Conservation (phyloP, 2,888 invertebrate species). For the Hermodice carunculata region DNA sequence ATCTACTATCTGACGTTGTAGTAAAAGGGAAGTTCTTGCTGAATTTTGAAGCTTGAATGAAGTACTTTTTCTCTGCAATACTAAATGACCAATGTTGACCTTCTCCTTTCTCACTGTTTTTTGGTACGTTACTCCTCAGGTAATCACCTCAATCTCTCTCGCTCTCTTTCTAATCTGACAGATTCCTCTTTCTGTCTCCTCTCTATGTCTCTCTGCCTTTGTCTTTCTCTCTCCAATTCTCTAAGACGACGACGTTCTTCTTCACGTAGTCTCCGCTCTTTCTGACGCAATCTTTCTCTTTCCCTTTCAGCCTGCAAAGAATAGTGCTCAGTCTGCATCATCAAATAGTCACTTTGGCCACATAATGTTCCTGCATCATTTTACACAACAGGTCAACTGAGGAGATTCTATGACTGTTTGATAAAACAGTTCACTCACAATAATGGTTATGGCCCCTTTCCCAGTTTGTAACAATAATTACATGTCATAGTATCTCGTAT, state of each 20-base stretch:
- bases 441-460: no score
- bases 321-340: not conserved
- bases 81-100: not conserved
- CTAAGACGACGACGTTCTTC: constrained; percentile 82
- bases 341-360: not conserved
- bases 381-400: no score
- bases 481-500: no score
- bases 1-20: no score
- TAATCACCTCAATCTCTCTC: constrained; percentile 57
- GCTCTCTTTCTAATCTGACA: constrained; percentile 78
- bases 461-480: no score
- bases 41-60: no score
- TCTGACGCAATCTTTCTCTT: constrained; percentile 79
- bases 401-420: no score
- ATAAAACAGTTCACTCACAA: no score
- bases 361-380: not conserved
- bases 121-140: not conserved
- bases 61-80: no score
- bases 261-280: constrained; percentile 78
- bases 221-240: constrained; percentile 76
- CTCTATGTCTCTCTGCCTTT: constrained; percentile 77
- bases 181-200: constrained; percentile 90
- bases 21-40: no score
- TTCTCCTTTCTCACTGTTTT: not conserved
- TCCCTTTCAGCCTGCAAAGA: constrained; percentile 59